Evolutionary conservation across 2,888 invertebrate genomes (phyloP), one percentile per base, ranked within the genome.

Genomic region (Steinernema scapterisci): DNA sequence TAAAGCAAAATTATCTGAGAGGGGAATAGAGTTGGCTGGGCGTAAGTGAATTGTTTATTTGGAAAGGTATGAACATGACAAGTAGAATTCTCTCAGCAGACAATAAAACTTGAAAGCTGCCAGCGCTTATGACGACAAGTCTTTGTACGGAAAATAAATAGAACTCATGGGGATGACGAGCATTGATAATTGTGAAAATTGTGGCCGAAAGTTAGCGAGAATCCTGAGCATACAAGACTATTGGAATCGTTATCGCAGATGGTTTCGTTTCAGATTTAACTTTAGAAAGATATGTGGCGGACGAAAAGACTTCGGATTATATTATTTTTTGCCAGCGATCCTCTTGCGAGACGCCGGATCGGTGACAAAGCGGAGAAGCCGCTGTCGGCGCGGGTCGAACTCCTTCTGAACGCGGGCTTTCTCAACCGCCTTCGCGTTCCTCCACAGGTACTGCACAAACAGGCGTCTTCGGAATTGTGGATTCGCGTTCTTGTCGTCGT

Each of bases 381-480:
- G 80, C 73, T 87, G 87, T 63, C 85, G 43, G 54, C 85, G 73
- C 38, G 87, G 87, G 74, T 87, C 86, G 77, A 87, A 87, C 72
- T 87, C 87, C 63, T 82, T 82, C 77, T 86, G 85, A 5, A 87
- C 87, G 7, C 86, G 78, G 38, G 82, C 83, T 79, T 87, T 88
- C 73, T 87, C 87, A 21, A 80, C 79, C 0, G 86, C 80, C 76
- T 87, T 87, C 48, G 87, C 86, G 74, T 87, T 86, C 44, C 87
- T 77, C 87, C 87, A 87, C 9, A 87, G 76, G 72, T 88, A 87
- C 75, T 87, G 87, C 38, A 87, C 86, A 71, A 87, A 87, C 9
- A 87, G 78, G 13, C 87, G 80, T 27, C 83, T 84, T 72, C 84
- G 83, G 77, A 87, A 87, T 23, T 80, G 48, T 5, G 45, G 75